Evolutionary conservation across 2,888 invertebrate species (phyloP).

Genomic region (Parapristionchus giblindavisi): DNA sequence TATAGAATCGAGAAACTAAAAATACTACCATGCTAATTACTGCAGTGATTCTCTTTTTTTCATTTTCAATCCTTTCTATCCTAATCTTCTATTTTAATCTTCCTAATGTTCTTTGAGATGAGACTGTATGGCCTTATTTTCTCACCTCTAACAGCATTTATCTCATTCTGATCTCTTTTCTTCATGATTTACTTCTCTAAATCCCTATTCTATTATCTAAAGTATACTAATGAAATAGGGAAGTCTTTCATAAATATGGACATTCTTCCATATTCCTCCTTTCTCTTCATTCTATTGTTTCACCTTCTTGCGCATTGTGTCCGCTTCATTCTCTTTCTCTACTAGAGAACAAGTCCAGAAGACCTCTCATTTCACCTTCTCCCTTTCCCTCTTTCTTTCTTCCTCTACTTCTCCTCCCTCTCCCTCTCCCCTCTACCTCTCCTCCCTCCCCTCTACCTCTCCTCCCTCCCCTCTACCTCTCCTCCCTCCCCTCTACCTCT

Average conservation of each 20-base stretch:
- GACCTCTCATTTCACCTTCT: conserved; percentile 23
- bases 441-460: no score
- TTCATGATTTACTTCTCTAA: no score
- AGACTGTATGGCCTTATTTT: no score
- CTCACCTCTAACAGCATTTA: no score
- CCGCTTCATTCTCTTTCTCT: background rate
- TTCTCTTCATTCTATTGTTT: background rate
- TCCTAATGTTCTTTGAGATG: conserved; percentile 7
- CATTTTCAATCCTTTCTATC: conserved; percentile 15
- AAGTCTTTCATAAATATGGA: no score
- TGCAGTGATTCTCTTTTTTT: conserved; percentile 15
- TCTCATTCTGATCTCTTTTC: no score
- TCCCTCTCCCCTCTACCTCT: no score
- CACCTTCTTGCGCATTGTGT: conserved; percentile 18
- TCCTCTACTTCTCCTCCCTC: conserved; percentile 27
- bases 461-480: conserved; percentile 21
- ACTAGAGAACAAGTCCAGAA: no score
- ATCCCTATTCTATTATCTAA: no score
- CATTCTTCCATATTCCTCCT: background rate
- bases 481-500: background rate
- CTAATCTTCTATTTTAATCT: conserved; percentile 7
- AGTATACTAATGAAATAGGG: no score
- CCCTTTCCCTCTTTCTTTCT: background rate
- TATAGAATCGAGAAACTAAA: no score
- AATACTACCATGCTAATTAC: no score